Evolutionary conservation across 1,140 invertebrate genomes (phyloP), one percentile per base, ranked within the genome.

Genomic region (Papilio xuthus): DNA sequence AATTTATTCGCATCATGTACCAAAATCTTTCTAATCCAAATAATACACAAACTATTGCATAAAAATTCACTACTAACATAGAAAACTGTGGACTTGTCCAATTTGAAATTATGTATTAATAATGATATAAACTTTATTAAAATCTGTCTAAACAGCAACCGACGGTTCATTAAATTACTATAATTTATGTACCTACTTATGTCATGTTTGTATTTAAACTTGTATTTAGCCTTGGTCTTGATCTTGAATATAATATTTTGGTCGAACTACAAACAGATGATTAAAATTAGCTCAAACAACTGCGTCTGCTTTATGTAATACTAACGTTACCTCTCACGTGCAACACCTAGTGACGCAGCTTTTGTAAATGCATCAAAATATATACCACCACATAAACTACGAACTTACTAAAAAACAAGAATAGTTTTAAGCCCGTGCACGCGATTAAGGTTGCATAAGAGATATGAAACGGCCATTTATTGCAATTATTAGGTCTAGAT

Each of bases 181-280:
- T n/a, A 53, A 53, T 53, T 53, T 53, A 53, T 53, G 50, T 20
- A 53, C 15, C n/a, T 56, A 20, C 2, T 67, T 67, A 67, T 67
- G 60, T 67, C 60, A 67, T 67, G 12, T 28, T 15, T 67, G 26
- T 28, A 67, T 67, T 32, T 67, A 67, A 28, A 26, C 20, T 28
- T 3, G 32, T 37, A 37, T 37, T 12, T 28, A 67, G 26, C 60
- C 60, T 67, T 67, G 60, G 12, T 28, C 60, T 67, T 67, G 60
- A 67, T 67, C 60, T 67, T 67, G 60, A 67, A 67, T 67, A 67
- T 67, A 15, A 67, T 67, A 67, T 67, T 67, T 28, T 28, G 18
- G 60, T 67, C 26, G 13, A 4, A 67, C 60, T 67, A 67, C 26
- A 67, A 67, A 28, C 60, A 67, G 60, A 67, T 67, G 23, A 28